Evolutionary conservation across 2,888 invertebrate species (phyloP).

Genomic region (Morpho achilles): DNA sequence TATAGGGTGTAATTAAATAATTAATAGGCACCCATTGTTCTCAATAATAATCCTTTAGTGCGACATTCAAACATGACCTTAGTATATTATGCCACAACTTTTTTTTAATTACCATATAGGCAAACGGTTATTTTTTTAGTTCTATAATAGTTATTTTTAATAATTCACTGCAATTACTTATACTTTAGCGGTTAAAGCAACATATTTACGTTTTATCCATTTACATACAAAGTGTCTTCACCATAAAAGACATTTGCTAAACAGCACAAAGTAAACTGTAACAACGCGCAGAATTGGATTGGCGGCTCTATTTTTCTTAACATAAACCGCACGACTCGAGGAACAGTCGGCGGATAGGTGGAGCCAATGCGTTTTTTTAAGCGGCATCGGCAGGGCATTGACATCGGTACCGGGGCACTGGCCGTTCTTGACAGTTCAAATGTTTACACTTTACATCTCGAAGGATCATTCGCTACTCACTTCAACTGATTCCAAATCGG

Average conservation of each 20-base stretch:
- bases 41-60: constrained; percentile 14
- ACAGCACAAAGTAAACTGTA: constrained; percentile 6
- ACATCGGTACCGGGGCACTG: constrained; percentile 71
- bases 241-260: not conserved
- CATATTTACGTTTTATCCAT: not conserved
- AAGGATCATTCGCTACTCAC: constrained; percentile 57
- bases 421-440: constrained; percentile 79
- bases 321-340: constrained; percentile 45
- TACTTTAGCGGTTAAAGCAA: not conserved
- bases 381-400: constrained; percentile 74
- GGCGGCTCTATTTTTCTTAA: constrained; percentile 39
- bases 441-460: constrained; percentile 70
- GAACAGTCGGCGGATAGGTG: constrained; percentile 57
- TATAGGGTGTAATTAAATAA: constrained; percentile 46
- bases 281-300: constrained; percentile 15
- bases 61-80: constrained; percentile 6
- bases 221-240: constrained; percentile 7
- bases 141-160: not conserved
- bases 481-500: constrained; percentile 31
- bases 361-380: constrained; percentile 73
- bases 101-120: not conserved
- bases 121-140: not conserved
- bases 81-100: not conserved
- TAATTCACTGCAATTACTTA: not conserved
- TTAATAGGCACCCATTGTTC: constrained; percentile 24